phyloP scores from a whole-genome alignment of 2,797 vertebrate genomes.

The Xenopus petersii region DNA sequence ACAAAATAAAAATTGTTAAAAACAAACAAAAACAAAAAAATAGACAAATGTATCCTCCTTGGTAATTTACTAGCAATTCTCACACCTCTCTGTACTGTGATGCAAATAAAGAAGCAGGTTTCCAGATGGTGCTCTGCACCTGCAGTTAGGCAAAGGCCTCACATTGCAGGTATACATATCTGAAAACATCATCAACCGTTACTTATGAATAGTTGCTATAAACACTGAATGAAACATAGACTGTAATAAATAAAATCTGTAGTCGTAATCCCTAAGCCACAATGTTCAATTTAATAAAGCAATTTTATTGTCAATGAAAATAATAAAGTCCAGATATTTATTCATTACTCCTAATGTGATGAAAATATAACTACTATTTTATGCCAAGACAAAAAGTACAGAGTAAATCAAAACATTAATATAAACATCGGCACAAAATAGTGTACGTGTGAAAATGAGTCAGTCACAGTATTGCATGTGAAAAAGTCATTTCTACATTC shows the following conservation, averaged over 20 bases:
- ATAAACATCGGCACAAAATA: constrained; percentile 11
- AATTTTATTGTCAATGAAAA: constrained; percentile 7
- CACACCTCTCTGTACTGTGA: too few relatives aligned
- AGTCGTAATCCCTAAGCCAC: not conserved
- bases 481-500: too few relatives aligned
- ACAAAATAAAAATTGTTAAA: too few relatives aligned
- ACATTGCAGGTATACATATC: too few relatives aligned
- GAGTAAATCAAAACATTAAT: constrained; percentile 5
- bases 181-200: too few relatives aligned
- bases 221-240: constrained; percentile 1
- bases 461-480: too few relatives aligned
- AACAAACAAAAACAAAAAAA: too few relatives aligned
- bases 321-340: constrained; percentile 5
- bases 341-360: constrained; percentile 1
- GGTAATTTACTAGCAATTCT: too few relatives aligned
- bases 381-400: constrained; percentile 1
- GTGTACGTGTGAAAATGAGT: not conserved
- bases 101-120: too few relatives aligned
- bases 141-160: too few relatives aligned
- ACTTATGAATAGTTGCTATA: not conserved
- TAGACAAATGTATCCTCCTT: too few relatives aligned
- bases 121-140: too few relatives aligned
- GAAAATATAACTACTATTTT: constrained; percentile 8
- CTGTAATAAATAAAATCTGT: not conserved
- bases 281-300: not conserved